phyloP scores from a whole-genome alignment of 2,888 invertebrate species.

The Ichneumoninae sp. region DNA sequence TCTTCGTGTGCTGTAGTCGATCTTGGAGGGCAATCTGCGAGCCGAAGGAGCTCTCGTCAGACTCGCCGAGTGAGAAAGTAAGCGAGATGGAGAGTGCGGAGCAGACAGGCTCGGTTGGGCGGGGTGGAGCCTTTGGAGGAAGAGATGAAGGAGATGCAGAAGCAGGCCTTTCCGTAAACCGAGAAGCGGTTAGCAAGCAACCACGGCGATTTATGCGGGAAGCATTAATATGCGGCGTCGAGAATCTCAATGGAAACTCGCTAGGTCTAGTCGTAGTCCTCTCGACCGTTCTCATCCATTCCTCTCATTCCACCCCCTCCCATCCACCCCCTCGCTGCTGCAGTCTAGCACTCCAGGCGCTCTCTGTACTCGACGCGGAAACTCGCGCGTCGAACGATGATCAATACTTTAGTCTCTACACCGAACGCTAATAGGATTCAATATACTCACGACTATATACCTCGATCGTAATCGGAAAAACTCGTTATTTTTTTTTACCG shows the following conservation, averaged over 20 bases:
- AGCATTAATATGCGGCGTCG: conserved; percentile 72
- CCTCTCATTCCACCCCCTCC: conserved; percentile 15
- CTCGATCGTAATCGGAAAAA: too few species aligned
- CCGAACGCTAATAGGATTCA: conserved; percentile 1
- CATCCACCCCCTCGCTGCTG: neutral
- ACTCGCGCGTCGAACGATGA: conserved; percentile 60
- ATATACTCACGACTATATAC: neutral
- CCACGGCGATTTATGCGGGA: conserved; percentile 66
- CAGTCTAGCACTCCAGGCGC: neutral
- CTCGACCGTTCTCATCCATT: conserved; percentile 44
- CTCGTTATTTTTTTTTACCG: too few species aligned
- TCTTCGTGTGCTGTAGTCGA: conserved; percentile 21
- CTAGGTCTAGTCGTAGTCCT: conserved; percentile 36
- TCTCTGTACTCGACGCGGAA: conserved; percentile 42
- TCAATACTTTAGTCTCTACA: conserved; percentile 66
- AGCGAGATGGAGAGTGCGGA: neutral
- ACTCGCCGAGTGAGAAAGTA: conserved; percentile 1
- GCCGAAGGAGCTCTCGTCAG: conserved; percentile 16
- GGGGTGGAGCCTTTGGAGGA: conserved; percentile 14
- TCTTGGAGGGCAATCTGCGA: conserved; percentile 23
- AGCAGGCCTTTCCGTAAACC: conserved; percentile 53
- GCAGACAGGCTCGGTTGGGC: neutral
- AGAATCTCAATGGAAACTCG: conserved; percentile 70
- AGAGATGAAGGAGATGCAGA: conserved; percentile 26
- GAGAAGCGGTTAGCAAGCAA: conserved; percentile 65